phyloP scores from a whole-genome alignment of 1,140 invertebrate genomes.

The Drosophila takahashii region DNA sequence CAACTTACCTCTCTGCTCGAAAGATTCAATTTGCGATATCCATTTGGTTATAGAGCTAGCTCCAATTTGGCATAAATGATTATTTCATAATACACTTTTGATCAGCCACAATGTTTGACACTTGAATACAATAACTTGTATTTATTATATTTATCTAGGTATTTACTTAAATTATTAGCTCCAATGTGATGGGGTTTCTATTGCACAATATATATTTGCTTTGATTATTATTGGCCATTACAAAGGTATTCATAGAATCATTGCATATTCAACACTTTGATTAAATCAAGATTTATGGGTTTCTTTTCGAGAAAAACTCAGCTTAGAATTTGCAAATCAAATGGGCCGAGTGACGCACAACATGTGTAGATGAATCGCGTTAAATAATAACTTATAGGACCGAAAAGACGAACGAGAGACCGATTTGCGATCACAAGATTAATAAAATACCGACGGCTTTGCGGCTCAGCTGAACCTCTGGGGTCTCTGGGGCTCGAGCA shows the following conservation, averaged over 20 bases:
- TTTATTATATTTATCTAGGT: slow-evolving; percentile 52
- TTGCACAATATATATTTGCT: slow-evolving; percentile 49
- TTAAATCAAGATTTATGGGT: slow-evolving; percentile 73
- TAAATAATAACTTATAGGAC: slow-evolving; percentile 16
- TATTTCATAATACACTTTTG: slow-evolving; percentile 54
- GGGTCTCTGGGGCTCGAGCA: slow-evolving; percentile 27
- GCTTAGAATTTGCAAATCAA: slow-evolving; percentile 69
- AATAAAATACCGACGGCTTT: slow-evolving; percentile 64
- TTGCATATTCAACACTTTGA: slow-evolving; percentile 76
- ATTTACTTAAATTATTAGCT: slow-evolving; percentile 41
- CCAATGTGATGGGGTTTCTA: slow-evolving; percentile 20
- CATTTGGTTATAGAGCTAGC: slow-evolving; percentile 58
- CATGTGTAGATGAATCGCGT: not conserved
- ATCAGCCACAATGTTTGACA: slow-evolving; percentile 72
- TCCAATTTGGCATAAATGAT: slow-evolving; percentile 56
- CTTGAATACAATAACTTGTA: slow-evolving; percentile 62
- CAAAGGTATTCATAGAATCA: slow-evolving; percentile 45
- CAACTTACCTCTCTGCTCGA: slow-evolving; percentile 68
- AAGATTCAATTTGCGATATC: slow-evolving; percentile 81
- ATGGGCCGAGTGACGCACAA: slow-evolving; percentile 59
- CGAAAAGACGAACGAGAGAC: not conserved
- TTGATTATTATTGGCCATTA: slow-evolving; percentile 32
- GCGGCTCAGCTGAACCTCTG: slow-evolving; percentile 5
- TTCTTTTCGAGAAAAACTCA: slow-evolving; percentile 46
- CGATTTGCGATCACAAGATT: not conserved